These are phyloP conservation scores for Daphoenositta chrysoptera DNA, from an alignment of 2,113 vertebrate species.

Conservation along the genomic window DNA sequence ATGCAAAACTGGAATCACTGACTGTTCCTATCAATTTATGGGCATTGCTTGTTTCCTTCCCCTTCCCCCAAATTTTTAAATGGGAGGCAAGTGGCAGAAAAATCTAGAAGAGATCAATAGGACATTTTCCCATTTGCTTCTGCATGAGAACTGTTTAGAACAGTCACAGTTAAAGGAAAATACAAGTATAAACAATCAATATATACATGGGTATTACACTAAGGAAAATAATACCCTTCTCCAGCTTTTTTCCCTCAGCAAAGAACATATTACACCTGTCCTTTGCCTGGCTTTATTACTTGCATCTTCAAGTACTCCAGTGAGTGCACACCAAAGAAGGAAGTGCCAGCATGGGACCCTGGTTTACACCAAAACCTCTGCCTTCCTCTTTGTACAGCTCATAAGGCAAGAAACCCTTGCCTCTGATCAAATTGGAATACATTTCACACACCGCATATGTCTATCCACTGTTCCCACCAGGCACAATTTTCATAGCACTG, in stretches of 20 bases:
- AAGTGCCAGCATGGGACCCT: background rate
- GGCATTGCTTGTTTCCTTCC: constrained; percentile 2
- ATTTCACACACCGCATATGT: background rate
- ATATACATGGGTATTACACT: background rate
- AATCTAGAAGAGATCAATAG: background rate
- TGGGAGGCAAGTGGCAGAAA: background rate
- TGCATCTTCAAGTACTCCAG: background rate
- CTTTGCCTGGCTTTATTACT: background rate
- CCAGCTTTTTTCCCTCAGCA: background rate
- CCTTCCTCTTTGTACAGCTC: background rate
- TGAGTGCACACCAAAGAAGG: background rate
- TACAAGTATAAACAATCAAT: background rate
- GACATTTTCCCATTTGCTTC: background rate
- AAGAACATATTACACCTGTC: background rate
- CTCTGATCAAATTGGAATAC: constrained; percentile 29
- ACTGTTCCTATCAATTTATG: constrained; percentile 25
- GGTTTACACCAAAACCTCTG: background rate
- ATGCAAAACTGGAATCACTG: constrained; percentile 23
- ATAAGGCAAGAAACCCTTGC: background rate
- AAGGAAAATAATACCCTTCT: background rate
- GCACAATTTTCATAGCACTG: constrained; percentile 34
- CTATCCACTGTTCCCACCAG: constrained; percentile 21
- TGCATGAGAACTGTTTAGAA: background rate
- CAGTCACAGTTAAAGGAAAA: background rate
- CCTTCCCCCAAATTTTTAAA: background rate